Percentiles rank a stretch among this genome's conserved stretches.
Evolutionary conservation across 2,113 vertebrate species (phyloP).

Genomic region (Thryonomys swinderianus): DNA sequence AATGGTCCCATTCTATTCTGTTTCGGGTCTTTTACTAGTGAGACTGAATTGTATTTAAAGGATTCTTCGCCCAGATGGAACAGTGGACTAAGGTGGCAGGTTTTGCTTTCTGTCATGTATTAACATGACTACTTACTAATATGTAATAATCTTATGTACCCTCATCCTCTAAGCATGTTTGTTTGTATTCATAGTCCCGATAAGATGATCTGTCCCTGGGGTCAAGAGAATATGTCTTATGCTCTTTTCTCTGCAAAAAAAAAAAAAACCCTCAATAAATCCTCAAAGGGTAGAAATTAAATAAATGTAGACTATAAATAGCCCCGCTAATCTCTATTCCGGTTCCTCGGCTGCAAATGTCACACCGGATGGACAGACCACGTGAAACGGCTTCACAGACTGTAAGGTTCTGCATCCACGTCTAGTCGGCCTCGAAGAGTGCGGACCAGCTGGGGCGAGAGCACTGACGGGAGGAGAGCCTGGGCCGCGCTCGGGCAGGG

Average conservation of each 20-base stretch:
- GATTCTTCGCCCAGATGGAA: constrained; percentile 1
- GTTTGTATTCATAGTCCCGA: background rate
- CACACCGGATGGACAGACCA: background rate
- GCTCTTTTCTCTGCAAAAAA: background rate
- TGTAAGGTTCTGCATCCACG: background rate
- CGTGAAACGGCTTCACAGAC: background rate
- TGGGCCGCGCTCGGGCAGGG: too few relatives aligned
- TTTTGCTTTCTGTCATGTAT: background rate
- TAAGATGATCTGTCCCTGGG: background rate
- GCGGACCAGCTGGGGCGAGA: background rate
- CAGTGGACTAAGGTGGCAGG: background rate
- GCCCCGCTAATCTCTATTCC: background rate
- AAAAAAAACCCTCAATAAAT: background rate
- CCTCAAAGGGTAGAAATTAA: background rate
- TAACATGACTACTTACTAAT: background rate
- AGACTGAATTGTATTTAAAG: constrained; percentile 44
- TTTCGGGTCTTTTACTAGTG: background rate
- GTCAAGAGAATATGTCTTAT: background rate
- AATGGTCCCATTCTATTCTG: background rate
- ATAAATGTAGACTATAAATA: background rate
- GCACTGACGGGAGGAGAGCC: background rate
- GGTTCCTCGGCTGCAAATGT: background rate
- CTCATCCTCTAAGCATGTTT: background rate
- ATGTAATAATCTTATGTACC: background rate
- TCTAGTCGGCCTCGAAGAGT: background rate